Conservation (phyloP, 2,888 invertebrate genomes). For the Acanthococcus lagerstroemiae region DNA sequence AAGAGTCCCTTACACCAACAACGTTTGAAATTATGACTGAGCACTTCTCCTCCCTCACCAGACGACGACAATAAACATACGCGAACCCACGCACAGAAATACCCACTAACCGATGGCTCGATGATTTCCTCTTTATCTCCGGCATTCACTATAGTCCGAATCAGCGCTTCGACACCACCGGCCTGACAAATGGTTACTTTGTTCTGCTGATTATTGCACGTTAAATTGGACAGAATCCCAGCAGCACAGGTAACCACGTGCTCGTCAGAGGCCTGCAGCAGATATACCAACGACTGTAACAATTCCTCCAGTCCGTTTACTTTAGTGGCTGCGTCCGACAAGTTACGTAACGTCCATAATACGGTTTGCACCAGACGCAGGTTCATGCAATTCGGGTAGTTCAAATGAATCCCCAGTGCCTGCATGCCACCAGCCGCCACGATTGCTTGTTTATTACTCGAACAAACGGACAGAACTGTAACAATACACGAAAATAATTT, state of each 20-base stretch:
- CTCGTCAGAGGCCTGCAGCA: constrained; percentile 82
- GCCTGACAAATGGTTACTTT: constrained; percentile 65
- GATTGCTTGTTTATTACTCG: constrained; percentile 96
- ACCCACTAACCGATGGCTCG: constrained; percentile 74
- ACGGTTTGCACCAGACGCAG: constrained; percentile 92
- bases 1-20: no score
- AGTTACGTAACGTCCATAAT: constrained; percentile 92
- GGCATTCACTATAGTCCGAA: constrained; percentile 83
- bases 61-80: not conserved
- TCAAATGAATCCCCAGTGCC: constrained; percentile 88
- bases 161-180: constrained; percentile 92
- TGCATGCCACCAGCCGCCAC: constrained; percentile 98
- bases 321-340: constrained; percentile 97
- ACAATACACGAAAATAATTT: no score
- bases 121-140: constrained; percentile 96
- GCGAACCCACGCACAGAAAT: not conserved
- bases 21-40: no score
- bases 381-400: constrained; percentile 59
- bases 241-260: constrained; percentile 97
- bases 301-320: constrained; percentile 75
- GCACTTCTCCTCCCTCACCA: no score
- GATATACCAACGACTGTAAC: constrained; percentile 78
- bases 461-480: constrained; percentile 91
- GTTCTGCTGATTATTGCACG: constrained; percentile 98
- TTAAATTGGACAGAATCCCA: constrained; percentile 94